A percentile compares a stretch with the other conserved stretches of the same genome.
Evolutionary conservation across 2,888 invertebrate genomes (phyloP).

Genomic region (Morpho helenor): DNA sequence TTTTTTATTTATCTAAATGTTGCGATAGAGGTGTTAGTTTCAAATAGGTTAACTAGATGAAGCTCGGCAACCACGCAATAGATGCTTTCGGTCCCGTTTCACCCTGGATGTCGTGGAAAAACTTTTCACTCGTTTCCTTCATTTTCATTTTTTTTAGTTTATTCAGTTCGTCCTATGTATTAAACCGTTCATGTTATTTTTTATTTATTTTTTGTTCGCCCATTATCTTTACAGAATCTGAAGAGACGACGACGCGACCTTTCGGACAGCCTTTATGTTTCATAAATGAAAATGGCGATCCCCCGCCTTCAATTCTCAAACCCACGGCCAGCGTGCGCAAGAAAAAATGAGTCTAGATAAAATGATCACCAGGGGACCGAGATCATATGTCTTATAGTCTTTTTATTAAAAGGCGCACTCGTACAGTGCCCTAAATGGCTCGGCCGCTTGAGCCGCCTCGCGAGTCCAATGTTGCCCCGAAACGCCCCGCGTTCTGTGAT

Average conservation of each 20-base stretch:
- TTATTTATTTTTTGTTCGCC: conserved; percentile 56
- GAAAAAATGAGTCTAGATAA: conserved; percentile 57
- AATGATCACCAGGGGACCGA: conserved; percentile 9
- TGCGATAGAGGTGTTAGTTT: conserved; percentile 71
- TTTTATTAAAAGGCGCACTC: conserved; percentile 51
- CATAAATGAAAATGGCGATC: conserved; percentile 76
- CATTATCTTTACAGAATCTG: conserved; percentile 72
- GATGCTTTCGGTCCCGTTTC: conserved; percentile 61
- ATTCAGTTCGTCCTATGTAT: conserved; percentile 36
- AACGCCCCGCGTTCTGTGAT: conserved; percentile 80
- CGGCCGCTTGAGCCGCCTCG: conserved; percentile 52
- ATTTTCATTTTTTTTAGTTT: conserved; percentile 30
- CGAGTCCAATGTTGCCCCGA: conserved; percentile 63
- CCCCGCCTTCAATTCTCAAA: conserved; percentile 74
- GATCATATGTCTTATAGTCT: conserved; percentile 28
- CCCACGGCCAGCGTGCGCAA: conserved; percentile 74
- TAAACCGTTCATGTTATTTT: conserved; percentile 37
- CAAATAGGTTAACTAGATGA: conserved; percentile 64
- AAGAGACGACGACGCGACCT: conserved; percentile 82
- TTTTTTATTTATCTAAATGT: conserved; percentile 47
- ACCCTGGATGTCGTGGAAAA: conserved; percentile 47
- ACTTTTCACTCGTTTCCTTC: conserved; percentile 26
- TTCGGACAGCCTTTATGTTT: conserved; percentile 90
- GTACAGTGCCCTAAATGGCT: conserved; percentile 54
- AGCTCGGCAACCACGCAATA: conserved; percentile 63